phyloP scores from a whole-genome alignment of 2,797 vertebrate genomes.

The Pseudocheirus occidentalis region DNA sequence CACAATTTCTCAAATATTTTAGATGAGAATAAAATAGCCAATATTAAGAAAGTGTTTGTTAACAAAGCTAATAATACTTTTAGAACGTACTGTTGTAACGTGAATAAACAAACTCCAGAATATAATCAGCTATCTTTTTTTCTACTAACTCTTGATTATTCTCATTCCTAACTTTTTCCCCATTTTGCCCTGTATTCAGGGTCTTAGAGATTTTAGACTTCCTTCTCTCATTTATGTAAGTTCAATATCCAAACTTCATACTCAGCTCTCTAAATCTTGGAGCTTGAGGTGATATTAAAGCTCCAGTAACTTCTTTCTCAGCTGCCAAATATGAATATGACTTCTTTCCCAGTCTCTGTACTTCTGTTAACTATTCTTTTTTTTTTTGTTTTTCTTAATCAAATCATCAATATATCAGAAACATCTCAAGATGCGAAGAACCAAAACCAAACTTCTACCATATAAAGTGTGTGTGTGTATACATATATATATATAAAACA shows the following conservation, averaged over 20 bases:
- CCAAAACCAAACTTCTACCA: neutral
- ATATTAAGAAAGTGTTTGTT: neutral
- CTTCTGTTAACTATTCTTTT: neutral
- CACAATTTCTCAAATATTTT: neutral
- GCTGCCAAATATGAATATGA: conserved; percentile 3
- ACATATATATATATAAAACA: neutral
- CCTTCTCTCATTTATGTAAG: neutral
- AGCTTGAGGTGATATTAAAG: neutral
- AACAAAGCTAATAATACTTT: neutral
- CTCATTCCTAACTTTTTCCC: neutral
- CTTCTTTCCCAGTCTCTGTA: neutral
- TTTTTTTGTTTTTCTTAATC: neutral
- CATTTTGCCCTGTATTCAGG: neutral
- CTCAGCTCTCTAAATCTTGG: neutral
- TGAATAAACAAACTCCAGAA: neutral
- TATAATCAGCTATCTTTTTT: conserved; percentile 18
- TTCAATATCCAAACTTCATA: neutral
- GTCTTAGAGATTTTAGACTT: neutral
- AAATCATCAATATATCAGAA: neutral
- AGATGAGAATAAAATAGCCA: neutral
- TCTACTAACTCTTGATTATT: conserved; percentile 12
- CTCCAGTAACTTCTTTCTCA: neutral
- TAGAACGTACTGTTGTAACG: neutral
- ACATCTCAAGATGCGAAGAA: neutral
- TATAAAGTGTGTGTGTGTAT: too few relatives aligned